Percentiles rank a stretch among this genome's conserved stretches.
Conservation (phyloP, 2,797 vertebrate genomes). For the Rhinichthys osculus region DNA sequence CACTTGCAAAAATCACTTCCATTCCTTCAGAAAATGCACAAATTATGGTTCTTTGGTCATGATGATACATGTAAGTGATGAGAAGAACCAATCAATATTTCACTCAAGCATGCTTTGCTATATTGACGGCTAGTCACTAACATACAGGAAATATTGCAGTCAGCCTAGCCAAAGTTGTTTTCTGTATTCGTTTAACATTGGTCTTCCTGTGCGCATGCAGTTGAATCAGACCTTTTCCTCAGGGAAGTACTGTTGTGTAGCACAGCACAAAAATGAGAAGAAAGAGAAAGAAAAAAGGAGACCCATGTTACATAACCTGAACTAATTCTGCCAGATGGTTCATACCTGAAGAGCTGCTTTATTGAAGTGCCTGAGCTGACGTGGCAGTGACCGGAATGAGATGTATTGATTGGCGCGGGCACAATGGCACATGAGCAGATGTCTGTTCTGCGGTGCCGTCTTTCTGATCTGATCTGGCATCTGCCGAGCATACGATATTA, state of each 20-base stretch:
- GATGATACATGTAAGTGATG: neutral
- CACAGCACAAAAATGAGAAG: constrained; percentile 4
- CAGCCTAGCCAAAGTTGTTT: neutral
- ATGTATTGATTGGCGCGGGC: constrained; percentile 35
- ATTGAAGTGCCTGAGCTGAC: constrained; percentile 37
- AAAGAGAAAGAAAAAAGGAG: neutral
- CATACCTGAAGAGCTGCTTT: constrained; percentile 36
- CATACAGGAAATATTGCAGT: neutral
- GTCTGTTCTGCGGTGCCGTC: neutral
- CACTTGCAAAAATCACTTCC: neutral
- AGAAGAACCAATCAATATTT: neutral
- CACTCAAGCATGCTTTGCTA: neutral
- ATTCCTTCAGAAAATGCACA: neutral
- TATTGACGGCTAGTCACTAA: neutral
- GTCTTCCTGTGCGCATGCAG: neutral
- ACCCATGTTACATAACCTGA: constrained; percentile 33
- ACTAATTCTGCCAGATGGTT: constrained; percentile 48
- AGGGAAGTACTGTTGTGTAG: constrained; percentile 10
- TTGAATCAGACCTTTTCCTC: neutral
- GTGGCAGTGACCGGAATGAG: constrained; percentile 23
- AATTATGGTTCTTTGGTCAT: neutral
- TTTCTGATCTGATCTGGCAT: constrained; percentile 39
- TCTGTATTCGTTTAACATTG: too few relatives aligned
- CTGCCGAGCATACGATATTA: constrained; percentile 30
- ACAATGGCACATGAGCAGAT: constrained; percentile 9